These are phyloP conservation scores for Agapetus fuscipes DNA, from an alignment of 2,888 invertebrate species.

Conservation along the genomic window DNA sequence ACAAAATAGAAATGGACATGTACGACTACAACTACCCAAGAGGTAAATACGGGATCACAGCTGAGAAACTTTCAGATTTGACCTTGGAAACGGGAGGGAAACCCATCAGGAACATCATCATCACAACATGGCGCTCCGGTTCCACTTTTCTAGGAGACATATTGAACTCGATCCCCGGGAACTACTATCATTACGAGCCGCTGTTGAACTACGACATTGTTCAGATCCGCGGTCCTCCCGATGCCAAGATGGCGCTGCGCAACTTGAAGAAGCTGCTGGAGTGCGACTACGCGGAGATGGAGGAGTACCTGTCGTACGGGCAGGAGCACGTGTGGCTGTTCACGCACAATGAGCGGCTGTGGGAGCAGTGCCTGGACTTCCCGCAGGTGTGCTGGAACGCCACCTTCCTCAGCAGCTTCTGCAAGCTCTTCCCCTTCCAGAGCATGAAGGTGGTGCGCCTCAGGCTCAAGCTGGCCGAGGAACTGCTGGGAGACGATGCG, in stretches of 20 bases:
- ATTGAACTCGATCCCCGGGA: slow-evolving; percentile 73
- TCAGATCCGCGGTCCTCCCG: slow-evolving; percentile 67
- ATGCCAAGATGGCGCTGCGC: slow-evolving; percentile 55
- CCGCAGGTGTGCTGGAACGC: slow-evolving; percentile 50
- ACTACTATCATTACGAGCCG: slow-evolving; percentile 87
- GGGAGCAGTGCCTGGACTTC: slow-evolving; percentile 51
- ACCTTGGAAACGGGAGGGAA: slow-evolving; percentile 53
- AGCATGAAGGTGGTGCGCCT: slow-evolving; percentile 80
- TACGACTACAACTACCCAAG: slow-evolving; percentile 50
- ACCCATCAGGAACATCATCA: slow-evolving; percentile 63
- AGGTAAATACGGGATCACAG: slow-evolving; percentile 41
- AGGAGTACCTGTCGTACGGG: slow-evolving; percentile 69
- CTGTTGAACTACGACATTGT: slow-evolving; percentile 72
- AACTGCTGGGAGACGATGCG: slow-evolving; percentile 61
- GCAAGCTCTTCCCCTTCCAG: slow-evolving; percentile 78
- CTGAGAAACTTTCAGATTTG: slow-evolving; percentile 52
- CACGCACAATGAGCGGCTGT: slow-evolving; percentile 74
- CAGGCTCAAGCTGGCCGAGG: slow-evolving; percentile 60
- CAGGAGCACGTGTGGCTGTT: slow-evolving; percentile 69
- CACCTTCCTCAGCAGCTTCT: slow-evolving; percentile 65
- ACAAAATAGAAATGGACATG: slow-evolving; percentile 46
- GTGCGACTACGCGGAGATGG: slow-evolving; percentile 67
- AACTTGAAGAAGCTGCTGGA: slow-evolving; percentile 63
- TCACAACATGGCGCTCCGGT: slow-evolving; percentile 87
- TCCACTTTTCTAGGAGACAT: slow-evolving; percentile 85